Conservation (phyloP, 1,140 invertebrate genomes). For the Cardiocondyla obscurior region DNA sequence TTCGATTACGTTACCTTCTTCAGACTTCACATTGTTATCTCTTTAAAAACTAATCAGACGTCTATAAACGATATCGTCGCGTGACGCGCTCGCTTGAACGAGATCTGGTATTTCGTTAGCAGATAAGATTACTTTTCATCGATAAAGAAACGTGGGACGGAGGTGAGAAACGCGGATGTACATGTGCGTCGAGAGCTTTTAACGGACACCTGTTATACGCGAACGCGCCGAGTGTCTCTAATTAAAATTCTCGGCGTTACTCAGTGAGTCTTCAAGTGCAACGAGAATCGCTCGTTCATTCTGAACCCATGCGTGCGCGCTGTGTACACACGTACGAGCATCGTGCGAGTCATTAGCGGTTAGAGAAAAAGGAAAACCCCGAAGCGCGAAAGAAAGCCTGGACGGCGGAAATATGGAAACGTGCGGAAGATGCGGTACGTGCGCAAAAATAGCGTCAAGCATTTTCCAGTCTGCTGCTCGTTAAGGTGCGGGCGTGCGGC, state of each 20-base stretch:
- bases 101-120: not conserved
- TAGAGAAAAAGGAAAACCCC: not conserved
- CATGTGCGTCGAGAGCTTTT: not conserved
- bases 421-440: not conserved
- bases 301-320: not conserved
- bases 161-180: not conserved
- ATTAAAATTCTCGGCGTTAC: constrained; percentile 39
- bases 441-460: constrained; percentile 31
- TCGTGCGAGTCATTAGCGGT: constrained; percentile 14
- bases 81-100: too few species aligned
- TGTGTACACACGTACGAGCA: not conserved
- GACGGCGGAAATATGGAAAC: constrained; percentile 40
- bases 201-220: constrained; percentile 4
- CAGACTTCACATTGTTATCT: too few species aligned
- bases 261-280: constrained; percentile 4
- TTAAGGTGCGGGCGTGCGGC: not conserved
- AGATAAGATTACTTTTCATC: not conserved
- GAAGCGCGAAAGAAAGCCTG: not conserved
- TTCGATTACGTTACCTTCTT: too few species aligned
- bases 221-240: constrained; percentile 8
- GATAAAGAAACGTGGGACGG: not conserved
- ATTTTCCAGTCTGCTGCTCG: constrained; percentile 33
- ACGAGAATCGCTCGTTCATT: constrained; percentile 14
- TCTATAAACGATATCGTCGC: not conserved
- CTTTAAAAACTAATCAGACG: not conserved